Conservation (phyloP, 2,888 invertebrate genomes). For the Drosophila testacea region DNA sequence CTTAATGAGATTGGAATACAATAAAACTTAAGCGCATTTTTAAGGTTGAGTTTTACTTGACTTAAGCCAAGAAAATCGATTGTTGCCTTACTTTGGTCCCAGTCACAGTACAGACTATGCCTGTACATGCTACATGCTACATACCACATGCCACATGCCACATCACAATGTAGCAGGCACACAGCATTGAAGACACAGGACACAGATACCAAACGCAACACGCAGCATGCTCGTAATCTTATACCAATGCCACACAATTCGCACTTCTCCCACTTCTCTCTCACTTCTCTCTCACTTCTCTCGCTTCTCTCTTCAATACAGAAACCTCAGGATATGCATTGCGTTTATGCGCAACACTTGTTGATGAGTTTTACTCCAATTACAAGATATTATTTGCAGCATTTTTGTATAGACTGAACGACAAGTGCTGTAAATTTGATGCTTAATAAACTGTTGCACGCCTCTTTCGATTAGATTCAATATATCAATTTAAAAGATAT, state of each 20-base stretch:
- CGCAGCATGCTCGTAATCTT: conserved; percentile 24
- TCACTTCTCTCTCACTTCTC: not conserved
- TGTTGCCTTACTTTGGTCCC: conserved; percentile 26
- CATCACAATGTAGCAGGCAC: conserved; percentile 13
- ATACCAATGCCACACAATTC: conserved; percentile 28
- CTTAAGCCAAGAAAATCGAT: conserved; percentile 74
- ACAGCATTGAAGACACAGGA: conserved; percentile 9
- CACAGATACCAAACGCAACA: conserved; percentile 8
- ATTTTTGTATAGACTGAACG: not conserved
- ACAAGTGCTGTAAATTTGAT: no score
- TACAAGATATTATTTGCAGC: conserved; percentile 5
- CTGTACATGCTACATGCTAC: conserved; percentile 4
- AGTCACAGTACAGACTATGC: not conserved
- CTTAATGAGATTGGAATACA: conserved; percentile 78
- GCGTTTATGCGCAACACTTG: conserved; percentile 32
- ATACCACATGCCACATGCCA: conserved; percentile 4
- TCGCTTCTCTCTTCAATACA: not conserved
- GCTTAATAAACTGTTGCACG: no score
- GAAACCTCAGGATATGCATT: not conserved
- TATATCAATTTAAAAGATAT: no score
- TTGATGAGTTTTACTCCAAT: conserved; percentile 8
- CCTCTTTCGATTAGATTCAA: no score
- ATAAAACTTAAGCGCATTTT: conserved; percentile 77
- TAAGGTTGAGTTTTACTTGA: conserved; percentile 65
- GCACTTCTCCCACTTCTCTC: not conserved